Base-by-base conservation (phyloP, 2,113 vertebrate species). In the Semnopithecus entellus region DNA sequence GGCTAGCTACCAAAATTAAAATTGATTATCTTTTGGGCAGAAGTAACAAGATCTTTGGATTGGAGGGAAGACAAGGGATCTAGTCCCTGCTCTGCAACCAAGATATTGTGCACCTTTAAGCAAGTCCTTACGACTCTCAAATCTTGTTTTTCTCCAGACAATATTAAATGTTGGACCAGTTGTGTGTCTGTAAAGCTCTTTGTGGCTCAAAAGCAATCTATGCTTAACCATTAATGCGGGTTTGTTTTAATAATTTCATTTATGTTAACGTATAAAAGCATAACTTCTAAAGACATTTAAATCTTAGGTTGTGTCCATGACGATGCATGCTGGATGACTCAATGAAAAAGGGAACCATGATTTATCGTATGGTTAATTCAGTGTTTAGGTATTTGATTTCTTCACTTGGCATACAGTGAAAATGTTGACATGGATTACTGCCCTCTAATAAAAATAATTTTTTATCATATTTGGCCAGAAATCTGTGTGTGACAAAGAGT, bases 391-490 rank as follows among this genome's bases (percentile, higher is more conserved):
- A 97, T 93, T 98, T 97, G 48, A 97, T 97, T 84, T 96, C 66
- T 97, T 97, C 97, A 97, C 90, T 98, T 97, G 96, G 96, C 96
- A 96, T 95, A 80, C 95, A 95, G 86, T 94, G 48, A 91, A 92
- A 97, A 97, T 88, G 92, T 98, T 98, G 98, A 98, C 96, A 98
- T 0, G 17, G 78, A 10, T 97, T 97, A 96, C 84, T 98, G 97
- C 50, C 92, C 90, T 96, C 96, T 73, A 95, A 35, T 96, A 98
- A 98, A 98, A 98, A 90, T 97, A 96, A 96, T 95, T 98, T 98
- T 96, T 91, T 96, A 98, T 97, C 98, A 97, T 95, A 70, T 96
- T 98, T 98, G 97, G 94, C 96, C 97, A 97, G 90, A 98, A 72
- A 91, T 91, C 78, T 89, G n/a, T 43, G 45, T 81, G 89, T 4